Evolutionary conservation across 2,888 invertebrate genomes (phyloP).

Genomic region (Notodromas monacha): DNA sequence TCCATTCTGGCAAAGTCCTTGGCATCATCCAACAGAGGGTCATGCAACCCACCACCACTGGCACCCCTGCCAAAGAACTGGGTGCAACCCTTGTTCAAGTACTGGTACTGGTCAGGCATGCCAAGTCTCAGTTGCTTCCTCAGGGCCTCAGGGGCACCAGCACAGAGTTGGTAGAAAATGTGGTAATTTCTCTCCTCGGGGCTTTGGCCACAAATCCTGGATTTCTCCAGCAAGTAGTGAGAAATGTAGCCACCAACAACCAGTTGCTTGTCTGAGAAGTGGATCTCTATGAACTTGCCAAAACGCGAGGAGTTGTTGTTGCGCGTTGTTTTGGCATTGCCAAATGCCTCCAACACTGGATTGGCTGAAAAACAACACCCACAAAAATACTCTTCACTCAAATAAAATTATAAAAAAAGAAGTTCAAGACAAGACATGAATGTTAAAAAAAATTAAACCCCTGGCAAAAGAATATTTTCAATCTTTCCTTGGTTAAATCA

Average conservation of each 20-base stretch:
- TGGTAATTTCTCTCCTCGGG: conserved; percentile 62
- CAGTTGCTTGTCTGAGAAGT: conserved; percentile 46
- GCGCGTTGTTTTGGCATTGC: conserved; percentile 84
- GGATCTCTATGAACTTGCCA: conserved; percentile 96
- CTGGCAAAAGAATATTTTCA: too few species aligned
- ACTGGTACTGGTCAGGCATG: conserved; percentile 33
- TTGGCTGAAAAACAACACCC: conserved; percentile 29
- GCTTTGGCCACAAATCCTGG: conserved; percentile 18
- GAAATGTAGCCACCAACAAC: conserved; percentile 90
- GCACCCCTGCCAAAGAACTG: conserved; percentile 48
- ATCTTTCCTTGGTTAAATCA: too few species aligned
- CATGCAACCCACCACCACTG: too few species aligned
- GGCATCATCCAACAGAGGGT: conserved; percentile 69
- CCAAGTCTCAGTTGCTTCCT: conserved; percentile 28
- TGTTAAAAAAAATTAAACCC: too few species aligned
- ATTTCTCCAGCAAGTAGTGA: conserved; percentile 84
- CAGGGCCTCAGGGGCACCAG: conserved; percentile 53
- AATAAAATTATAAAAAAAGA: too few species aligned
- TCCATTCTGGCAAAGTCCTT: conserved; percentile 54
- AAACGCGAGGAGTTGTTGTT: conserved; percentile 95
- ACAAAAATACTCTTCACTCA: too few species aligned
- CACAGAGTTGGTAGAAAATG: conserved; percentile 81
- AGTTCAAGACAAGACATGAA: too few species aligned
- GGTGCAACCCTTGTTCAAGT: conserved; percentile 55
- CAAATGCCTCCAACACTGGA: conserved; percentile 76